These are phyloP conservation scores for Lasius fuliginosus DNA, from an alignment of 2,888 invertebrate species.

Conservation along the genomic window DNA sequence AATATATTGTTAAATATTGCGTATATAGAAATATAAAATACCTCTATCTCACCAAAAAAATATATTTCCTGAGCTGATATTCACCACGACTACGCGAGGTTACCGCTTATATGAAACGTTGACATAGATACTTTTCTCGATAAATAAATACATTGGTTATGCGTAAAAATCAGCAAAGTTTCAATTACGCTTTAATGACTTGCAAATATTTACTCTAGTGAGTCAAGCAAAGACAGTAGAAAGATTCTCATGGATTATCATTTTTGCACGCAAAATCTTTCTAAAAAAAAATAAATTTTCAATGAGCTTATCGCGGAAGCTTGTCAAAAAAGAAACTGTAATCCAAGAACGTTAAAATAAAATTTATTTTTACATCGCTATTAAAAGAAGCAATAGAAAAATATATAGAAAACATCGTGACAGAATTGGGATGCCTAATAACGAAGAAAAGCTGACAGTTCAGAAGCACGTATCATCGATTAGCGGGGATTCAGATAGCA, in stretches of 20 bases:
- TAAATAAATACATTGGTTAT: not conserved
- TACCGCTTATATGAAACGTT: too few species aligned
- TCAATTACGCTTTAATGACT: too few species aligned
- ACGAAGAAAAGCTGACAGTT: conserved; percentile 65
- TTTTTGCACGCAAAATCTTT: not conserved
- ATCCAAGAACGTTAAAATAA: conserved; percentile 3
- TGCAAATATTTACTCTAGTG: too few species aligned
- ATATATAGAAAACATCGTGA: conserved; percentile 28
- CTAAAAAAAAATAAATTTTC: not conserved
- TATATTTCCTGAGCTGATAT: too few species aligned
- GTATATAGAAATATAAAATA: too few species aligned
- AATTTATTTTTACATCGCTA: conserved; percentile 11
- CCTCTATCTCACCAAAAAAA: too few species aligned
- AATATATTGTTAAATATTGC: too few species aligned
- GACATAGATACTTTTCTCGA: not conserved
- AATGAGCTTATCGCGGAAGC: not conserved
- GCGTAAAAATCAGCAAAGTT: too few species aligned
- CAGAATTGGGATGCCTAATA: conserved; percentile 7
- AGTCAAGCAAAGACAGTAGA: not conserved
- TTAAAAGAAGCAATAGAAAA: conserved; percentile 36
- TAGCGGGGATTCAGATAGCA: conserved; percentile 32
- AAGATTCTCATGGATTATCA: not conserved
- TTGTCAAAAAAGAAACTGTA: not conserved
- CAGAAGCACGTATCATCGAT: conserved; percentile 41
- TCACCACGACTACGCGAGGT: too few species aligned